phyloP scores from a whole-genome alignment of 2,888 invertebrate genomes.

The Aelia acuminata region DNA sequence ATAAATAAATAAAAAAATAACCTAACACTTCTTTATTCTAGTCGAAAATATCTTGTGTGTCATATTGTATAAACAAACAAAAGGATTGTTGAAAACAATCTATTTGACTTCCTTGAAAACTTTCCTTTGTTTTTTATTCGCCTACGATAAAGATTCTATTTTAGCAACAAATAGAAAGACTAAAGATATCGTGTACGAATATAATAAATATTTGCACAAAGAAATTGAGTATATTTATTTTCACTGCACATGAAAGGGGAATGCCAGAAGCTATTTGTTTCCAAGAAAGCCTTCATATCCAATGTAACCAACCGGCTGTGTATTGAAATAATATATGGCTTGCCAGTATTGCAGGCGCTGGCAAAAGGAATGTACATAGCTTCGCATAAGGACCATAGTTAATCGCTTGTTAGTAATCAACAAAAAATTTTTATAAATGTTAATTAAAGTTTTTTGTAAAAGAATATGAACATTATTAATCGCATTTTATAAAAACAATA shows the following conservation, averaged over 20 bases:
- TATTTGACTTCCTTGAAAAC: neutral
- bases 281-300: neutral
- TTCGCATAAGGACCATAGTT: no score
- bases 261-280: neutral
- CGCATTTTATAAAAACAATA: no score
- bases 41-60: no score
- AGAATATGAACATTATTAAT: no score
- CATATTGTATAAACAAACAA: no score
- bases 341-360: neutral
- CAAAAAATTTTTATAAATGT: no score
- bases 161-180: neutral
- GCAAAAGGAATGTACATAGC: neutral
- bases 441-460: no score
- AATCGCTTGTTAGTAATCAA: no score
- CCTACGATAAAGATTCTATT: neutral
- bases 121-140: neutral
- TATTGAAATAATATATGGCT: neutral
- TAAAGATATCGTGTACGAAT: neutral
- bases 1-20: no score
- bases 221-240: neutral
- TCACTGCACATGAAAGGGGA: neutral
- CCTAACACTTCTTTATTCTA: no score
- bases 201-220: neutral
- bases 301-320: neutral
- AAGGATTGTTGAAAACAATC: neutral